Evolutionary conservation across 1,140 invertebrate species (phyloP).

Genomic region (Sarcophaga peregrina): DNA sequence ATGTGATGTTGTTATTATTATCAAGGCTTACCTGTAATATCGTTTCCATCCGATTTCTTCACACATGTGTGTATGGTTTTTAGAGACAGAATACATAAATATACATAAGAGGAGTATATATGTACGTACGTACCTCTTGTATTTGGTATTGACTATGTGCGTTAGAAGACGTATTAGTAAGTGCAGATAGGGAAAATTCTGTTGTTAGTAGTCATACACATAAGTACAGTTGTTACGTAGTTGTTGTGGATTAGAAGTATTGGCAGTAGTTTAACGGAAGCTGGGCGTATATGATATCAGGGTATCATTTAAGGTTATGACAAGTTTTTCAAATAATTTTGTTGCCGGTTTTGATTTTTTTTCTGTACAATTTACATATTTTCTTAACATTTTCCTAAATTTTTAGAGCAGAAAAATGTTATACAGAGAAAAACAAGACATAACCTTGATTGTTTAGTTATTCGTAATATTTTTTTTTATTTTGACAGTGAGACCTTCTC

Average conservation of each 20-base stretch:
- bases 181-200: neutral
- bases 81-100: no score
- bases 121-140: no score
- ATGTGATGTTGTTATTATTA: no score
- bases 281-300: constrained; percentile 67
- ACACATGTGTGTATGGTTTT: no score
- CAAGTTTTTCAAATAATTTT: constrained; percentile 43
- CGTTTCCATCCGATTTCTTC: no score
- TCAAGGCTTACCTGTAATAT: no score
- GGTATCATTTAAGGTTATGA: constrained; percentile 61
- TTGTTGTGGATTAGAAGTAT: neutral
- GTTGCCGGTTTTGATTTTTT: neutral
- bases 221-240: neutral
- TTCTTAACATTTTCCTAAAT: neutral
- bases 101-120: no score
- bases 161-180: neutral
- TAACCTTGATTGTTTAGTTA: constrained; percentile 21
- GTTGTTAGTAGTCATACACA: no score
- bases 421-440: constrained; percentile 49
- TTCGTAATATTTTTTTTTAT: neutral
- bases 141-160: neutral
- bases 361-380: neutral
- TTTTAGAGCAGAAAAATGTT: neutral
- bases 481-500: neutral
- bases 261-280: constrained; percentile 57